These are phyloP conservation scores for Catostomus latipinnis DNA, from an alignment of 2,797 vertebrate genomes.

Conservation along the genomic window DNA sequence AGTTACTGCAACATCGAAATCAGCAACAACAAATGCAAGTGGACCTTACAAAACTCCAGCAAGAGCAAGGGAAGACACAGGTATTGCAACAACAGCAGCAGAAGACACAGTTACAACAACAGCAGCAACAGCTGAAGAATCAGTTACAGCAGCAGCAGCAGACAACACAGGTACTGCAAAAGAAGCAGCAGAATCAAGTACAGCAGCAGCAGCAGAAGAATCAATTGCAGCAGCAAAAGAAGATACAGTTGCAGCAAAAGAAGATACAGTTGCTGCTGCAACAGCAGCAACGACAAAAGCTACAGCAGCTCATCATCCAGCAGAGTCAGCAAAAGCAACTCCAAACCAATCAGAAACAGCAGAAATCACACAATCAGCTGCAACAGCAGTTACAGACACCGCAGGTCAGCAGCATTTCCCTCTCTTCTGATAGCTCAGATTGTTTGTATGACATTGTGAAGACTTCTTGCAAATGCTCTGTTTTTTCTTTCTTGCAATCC, in stretches of 20 bases:
- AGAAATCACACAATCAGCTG: constrained; percentile 59
- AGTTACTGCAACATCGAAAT: constrained; percentile 50
- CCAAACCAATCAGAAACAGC: too few species aligned
- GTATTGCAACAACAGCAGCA: constrained; percentile 51
- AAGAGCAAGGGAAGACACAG: not conserved
- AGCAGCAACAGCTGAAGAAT: constrained; percentile 72
- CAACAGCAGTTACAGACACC: constrained; percentile 70
- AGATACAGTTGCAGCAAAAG: constrained; percentile 79
- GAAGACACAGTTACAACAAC: constrained; percentile 52
- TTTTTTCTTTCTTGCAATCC: constrained; percentile 1
- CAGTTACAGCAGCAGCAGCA: constrained; percentile 69
- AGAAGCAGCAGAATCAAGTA: constrained; percentile 65
- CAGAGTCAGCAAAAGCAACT: too few species aligned
- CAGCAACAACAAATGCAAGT: constrained; percentile 60
- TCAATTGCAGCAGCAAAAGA: constrained; percentile 73
- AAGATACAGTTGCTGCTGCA: constrained; percentile 68
- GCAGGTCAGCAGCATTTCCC: constrained; percentile 67
- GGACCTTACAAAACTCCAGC: constrained; percentile 29
- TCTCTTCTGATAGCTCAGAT: not conserved
- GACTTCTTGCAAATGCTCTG: not conserved
- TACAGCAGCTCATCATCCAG: too few species aligned
- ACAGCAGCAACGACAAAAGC: constrained; percentile 15
- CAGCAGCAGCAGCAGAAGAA: constrained; percentile 77
- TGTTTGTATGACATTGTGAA: not conserved
- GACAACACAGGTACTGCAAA: constrained; percentile 56